Evolutionary conservation across 2,113 vertebrate genomes (phyloP).

Genomic region (Hippocampus barbouri): DNA sequence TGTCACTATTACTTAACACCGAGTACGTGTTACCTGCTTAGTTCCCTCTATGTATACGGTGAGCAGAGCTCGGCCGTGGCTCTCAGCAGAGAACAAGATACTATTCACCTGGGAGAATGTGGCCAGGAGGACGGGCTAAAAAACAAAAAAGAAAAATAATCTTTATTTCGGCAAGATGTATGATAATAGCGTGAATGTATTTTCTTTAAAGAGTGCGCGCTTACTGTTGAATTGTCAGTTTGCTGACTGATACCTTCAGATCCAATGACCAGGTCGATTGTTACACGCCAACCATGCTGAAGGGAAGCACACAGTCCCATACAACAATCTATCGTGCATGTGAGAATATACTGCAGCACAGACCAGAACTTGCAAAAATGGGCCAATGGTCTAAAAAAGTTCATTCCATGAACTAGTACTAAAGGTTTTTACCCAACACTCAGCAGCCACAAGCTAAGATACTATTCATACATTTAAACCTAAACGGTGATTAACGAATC

Average conservation of each 20-base stretch:
- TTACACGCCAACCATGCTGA: slow-evolving; percentile 84
- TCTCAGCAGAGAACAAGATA: slow-evolving; percentile 74
- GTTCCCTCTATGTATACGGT: slow-evolving; percentile 78
- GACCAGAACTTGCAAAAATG: background rate
- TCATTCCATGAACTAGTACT: background rate
- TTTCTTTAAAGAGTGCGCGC: background rate
- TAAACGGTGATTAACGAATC: background rate
- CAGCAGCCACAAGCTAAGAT: background rate
- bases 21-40: slow-evolving; percentile 72
- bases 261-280: slow-evolving; percentile 86
- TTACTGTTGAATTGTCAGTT: slow-evolving; percentile 79
- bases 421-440: background rate
- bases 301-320: slow-evolving; percentile 18
- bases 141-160: background rate
- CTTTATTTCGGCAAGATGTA: background rate
- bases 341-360: background rate
- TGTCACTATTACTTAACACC: background rate
- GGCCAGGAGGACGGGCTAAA: slow-evolving; percentile 80
- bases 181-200: fast-evolving
- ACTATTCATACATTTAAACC: background rate
- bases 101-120: slow-evolving; percentile 82
- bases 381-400: background rate
- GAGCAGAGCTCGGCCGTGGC: slow-evolving; percentile 74
- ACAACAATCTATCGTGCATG: background rate
- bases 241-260: slow-evolving; percentile 88